Evolutionary conservation across 2,113 vertebrate genomes (phyloP).

Genomic region (Apteryx mantelli): DNA sequence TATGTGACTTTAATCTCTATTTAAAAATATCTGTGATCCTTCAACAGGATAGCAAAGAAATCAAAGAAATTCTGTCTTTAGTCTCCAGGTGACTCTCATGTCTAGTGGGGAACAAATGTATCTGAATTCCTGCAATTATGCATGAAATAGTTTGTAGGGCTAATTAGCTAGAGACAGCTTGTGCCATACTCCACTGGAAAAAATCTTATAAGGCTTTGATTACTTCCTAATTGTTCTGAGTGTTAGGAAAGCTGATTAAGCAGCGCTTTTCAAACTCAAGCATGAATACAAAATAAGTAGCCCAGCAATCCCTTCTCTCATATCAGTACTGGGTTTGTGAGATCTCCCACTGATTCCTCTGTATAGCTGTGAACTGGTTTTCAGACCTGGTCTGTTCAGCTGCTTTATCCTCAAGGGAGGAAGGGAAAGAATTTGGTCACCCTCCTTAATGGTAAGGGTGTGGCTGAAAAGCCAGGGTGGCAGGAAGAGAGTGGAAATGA

Average conservation of each 20-base stretch:
- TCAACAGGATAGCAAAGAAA: neutral
- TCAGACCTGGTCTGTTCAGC: neutral
- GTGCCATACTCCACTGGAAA: constrained; percentile 20
- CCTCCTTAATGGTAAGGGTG: neutral
- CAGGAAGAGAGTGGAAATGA: neutral
- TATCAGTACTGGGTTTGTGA: neutral
- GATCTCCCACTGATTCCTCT: neutral
- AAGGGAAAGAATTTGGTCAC: neutral
- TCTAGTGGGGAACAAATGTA: constrained; percentile 22
- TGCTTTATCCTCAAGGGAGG: neutral
- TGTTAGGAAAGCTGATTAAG: constrained; percentile 61
- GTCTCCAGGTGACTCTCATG: neutral
- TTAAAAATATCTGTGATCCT: no score
- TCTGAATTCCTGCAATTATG: constrained; percentile 51
- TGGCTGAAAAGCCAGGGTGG: neutral
- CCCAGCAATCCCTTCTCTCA: neutral
- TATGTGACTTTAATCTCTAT: neutral
- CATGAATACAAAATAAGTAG: constrained; percentile 38
- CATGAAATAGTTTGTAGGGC: neutral
- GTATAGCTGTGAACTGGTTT: constrained; percentile 7
- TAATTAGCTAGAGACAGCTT: constrained; percentile 48
- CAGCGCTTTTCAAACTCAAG: constrained; percentile 43
- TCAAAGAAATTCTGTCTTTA: neutral
- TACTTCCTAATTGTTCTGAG: constrained; percentile 56
- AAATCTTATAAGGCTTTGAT: constrained; percentile 46